Conservation (phyloP, 2,113 vertebrate species). For the Arenaria interpres region DNA sequence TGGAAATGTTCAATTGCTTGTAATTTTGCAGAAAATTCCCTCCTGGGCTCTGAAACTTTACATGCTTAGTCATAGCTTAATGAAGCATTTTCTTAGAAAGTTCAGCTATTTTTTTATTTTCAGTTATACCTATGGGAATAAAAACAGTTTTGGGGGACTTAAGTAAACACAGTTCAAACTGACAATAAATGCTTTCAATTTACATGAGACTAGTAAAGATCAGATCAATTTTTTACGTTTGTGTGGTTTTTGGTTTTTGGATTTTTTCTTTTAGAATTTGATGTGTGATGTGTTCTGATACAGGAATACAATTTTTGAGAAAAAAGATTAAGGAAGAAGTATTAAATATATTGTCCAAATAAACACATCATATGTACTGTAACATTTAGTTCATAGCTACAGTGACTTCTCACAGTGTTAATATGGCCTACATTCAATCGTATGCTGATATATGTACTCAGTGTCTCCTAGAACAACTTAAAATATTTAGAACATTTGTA, state of each 20-base stretch:
- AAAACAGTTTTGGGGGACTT: not conserved
- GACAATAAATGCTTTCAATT: not conserved
- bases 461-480: not conserved
- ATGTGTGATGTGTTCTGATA: not conserved
- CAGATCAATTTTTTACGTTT: not conserved
- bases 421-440: not conserved
- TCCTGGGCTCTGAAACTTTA: conserved; percentile 61
- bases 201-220: not conserved
- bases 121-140: not conserved
- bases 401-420: not conserved
- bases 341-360: not conserved
- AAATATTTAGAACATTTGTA: not conserved
- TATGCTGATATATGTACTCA: not conserved
- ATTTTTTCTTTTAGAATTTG: not conserved
- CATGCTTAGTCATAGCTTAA: conserved; percentile 56
- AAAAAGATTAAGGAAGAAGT: not conserved
- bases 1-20: conserved; percentile 67
- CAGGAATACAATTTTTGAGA: not conserved
- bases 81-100: conserved; percentile 59
- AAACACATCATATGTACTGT: not conserved
- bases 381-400: not conserved
- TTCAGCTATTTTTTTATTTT: conserved; percentile 50
- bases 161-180: not conserved
- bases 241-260: fast-evolving
- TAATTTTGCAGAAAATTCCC: conserved; percentile 68